Evolutionary conservation across 1,140 invertebrate species (phyloP).

Genomic region (Drosophila repletoides): DNA sequence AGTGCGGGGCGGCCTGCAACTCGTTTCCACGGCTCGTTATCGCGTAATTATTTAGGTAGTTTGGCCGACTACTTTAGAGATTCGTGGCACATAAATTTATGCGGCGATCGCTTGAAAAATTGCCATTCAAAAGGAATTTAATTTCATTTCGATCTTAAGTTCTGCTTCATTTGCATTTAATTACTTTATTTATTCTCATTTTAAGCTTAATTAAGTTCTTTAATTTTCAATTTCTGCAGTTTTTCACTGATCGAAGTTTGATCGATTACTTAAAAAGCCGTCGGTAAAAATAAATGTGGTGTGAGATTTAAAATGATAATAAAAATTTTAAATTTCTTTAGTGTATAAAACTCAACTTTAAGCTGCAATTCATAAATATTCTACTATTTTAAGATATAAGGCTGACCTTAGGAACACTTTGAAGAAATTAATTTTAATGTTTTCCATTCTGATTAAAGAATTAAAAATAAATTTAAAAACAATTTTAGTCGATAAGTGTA

Average conservation of each 20-base stretch:
- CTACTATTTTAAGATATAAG: too few relatives aligned
- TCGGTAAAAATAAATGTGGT: neutral
- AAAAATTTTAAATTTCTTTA: neutral
- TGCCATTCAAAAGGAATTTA: constrained; percentile 16
- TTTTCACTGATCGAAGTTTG: neutral
- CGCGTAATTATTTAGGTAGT: constrained; percentile 66
- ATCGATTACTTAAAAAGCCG: neutral
- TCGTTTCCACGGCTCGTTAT: constrained; percentile 62
- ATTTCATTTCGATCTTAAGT: constrained; percentile 10
- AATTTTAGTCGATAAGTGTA: too few relatives aligned
- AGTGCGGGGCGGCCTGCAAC: constrained; percentile 29
- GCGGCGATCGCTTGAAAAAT: constrained; percentile 12
- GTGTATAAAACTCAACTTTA: neutral
- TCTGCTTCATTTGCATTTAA: constrained; percentile 40
- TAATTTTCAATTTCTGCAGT: neutral
- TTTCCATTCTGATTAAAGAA: too few relatives aligned
- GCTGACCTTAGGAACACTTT: too few relatives aligned
- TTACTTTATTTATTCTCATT: constrained; percentile 24
- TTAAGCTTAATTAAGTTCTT: constrained; percentile 6
- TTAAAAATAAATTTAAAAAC: too few relatives aligned
- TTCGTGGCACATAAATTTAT: constrained; percentile 40
- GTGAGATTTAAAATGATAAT: too few relatives aligned
- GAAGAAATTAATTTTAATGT: too few relatives aligned
- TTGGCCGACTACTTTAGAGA: constrained; percentile 30
- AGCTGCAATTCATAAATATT: neutral